Evolutionary conservation across 2,113 vertebrate species (phyloP), one percentile per base, ranked within the genome.

Genomic region (Perca fluviatilis): DNA sequence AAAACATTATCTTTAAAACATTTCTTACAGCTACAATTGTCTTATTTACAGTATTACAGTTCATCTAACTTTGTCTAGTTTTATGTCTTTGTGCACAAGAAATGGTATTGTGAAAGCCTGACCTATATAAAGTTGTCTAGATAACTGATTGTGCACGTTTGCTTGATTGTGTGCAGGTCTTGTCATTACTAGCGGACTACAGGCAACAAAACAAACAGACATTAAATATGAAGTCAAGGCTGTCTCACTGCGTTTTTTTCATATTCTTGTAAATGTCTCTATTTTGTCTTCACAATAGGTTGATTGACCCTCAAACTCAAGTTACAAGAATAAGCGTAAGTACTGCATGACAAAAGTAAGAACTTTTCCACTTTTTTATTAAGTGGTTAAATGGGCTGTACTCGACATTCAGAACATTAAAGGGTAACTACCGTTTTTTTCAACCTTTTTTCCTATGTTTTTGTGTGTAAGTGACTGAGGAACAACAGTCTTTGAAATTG

Each of bases 251-350:
- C 1, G 12, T 25, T 4, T 49, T 72, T 43, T 66, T 27, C 12
- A 13, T 19, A 9, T 27, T 63, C 1, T 18, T 47, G 1, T 43
- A 2, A 12, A 67, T 6, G 6, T 58, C 47, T 57, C 2, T 18
- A 3, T 74, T 70, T 53, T 76, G 21, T 87, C 6, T 77, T 36
- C 27, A 36, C 46, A 14, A 75, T 92, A 99, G 98, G 93, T 94
- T 99, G 92, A 98, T 99, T 85, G 98, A 99, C 87, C 98, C 98
- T 80, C 98, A 99, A 88, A 99, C 98, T 27, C 98, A 99, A 94
- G 98, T 99, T 47, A 98, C 97, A 23, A 96, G 96, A 91, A 96
- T 96, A 91, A 97, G 93, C 3, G 98, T 99, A 95, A 99, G 98
- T 97, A 88, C 9, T 10, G 40, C 40, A 43, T 70, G 64, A 51